These are phyloP conservation scores for Agelas oroides DNA, from an alignment of 37 sponge, comb jelly and placozoan species.

Conservation along the genomic window DNA sequence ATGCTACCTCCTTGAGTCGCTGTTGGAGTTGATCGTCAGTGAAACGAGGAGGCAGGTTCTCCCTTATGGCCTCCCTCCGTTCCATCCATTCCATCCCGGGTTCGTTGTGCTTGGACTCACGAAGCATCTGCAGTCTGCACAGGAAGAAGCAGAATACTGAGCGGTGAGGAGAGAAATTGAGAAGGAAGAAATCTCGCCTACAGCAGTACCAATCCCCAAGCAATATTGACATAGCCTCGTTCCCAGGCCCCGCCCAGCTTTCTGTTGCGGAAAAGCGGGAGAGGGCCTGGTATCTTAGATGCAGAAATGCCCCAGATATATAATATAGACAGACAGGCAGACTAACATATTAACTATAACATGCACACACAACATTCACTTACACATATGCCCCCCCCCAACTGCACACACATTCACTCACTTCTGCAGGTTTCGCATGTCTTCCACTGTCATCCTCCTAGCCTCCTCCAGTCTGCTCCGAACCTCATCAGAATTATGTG, in stretches of 20 bases:
- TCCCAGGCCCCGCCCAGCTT: too few species aligned
- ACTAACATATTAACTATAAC: too few species aligned
- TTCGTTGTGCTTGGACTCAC: conserved; percentile 1
- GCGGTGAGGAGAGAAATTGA: too few species aligned
- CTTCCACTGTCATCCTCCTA: conserved; percentile 60
- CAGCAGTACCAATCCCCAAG: too few species aligned
- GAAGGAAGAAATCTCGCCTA: too few species aligned
- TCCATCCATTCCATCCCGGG: conserved; percentile 28
- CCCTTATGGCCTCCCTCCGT: conserved; percentile 31
- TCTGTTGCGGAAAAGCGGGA: too few species aligned
- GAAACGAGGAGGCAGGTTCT: conserved; percentile 33
- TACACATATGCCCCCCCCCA: not conserved
- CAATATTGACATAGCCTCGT: too few species aligned
- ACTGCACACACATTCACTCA: not conserved
- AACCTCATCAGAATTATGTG: conserved; percentile 25
- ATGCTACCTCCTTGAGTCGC: conserved; percentile 32
- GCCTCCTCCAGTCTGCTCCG: conserved; percentile 78
- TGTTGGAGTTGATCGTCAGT: conserved; percentile 30
- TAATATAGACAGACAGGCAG: too few species aligned
- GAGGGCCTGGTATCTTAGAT: too few species aligned
- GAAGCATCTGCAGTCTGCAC: conserved; percentile 51
- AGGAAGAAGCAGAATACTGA: too few species aligned
- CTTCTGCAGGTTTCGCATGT: conserved; percentile 68
- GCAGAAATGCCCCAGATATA: too few species aligned
- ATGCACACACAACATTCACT: not conserved